Conservation (phyloP, 1,140 invertebrate species). For the Tetramorium alpestre region DNA sequence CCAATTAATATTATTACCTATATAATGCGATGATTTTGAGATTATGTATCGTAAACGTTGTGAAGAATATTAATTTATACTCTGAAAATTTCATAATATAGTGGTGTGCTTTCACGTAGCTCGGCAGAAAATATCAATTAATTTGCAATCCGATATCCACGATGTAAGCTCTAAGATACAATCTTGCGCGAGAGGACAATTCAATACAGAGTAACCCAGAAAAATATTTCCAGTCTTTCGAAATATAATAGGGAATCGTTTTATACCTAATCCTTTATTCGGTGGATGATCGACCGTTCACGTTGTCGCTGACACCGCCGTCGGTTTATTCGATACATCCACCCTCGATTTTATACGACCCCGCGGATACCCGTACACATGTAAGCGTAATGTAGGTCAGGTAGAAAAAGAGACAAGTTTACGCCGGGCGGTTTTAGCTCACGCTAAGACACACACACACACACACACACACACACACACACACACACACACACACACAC, state of each 20-base stretch:
- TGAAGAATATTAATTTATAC: conserved; percentile 9
- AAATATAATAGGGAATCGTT: conserved; percentile 12
- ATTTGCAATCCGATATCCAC: conserved; percentile 1
- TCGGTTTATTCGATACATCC: conserved; percentile 59
- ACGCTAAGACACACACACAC: neutral
- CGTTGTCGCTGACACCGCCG: conserved; percentile 29
- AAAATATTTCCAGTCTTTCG: conserved; percentile 47
- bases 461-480: too few species aligned
- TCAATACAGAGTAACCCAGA: neutral
- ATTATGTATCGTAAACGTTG: neutral
- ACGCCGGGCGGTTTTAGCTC: conserved; percentile 23
- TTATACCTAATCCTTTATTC: conserved; percentile 42
- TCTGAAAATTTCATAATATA: neutral
- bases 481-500: neutral
- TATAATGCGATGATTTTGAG: neutral
- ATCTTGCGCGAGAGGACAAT: conserved; percentile 11
- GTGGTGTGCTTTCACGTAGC: neutral
- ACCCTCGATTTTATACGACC: conserved; percentile 57
- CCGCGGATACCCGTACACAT: conserved; percentile 44
- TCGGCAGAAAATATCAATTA: conserved; percentile 36
- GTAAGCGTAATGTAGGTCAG: conserved; percentile 61
- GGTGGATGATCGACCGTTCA: conserved; percentile 34
- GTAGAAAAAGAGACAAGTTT: conserved; percentile 56
- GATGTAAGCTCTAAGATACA: conserved; percentile 1
- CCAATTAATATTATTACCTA: neutral